Evolutionary conservation across 64 coral and sea anemone species (phyloP).

Genomic region (Cladopsammia gracilis): DNA sequence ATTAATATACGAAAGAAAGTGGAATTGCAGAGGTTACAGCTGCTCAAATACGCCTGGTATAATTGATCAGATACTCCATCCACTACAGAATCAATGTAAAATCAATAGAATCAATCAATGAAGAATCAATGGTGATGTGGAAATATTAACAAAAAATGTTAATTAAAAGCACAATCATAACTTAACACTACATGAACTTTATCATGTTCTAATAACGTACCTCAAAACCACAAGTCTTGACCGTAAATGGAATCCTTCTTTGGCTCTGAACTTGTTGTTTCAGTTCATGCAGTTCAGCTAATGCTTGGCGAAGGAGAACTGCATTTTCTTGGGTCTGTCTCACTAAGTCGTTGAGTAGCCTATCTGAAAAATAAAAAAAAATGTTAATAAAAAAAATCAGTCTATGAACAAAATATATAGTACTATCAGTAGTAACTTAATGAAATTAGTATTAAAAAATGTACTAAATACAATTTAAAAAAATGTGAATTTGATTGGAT

Average conservation of each 20-base stretch:
- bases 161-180: too few relatives aligned
- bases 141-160: too few relatives aligned
- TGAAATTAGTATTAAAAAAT: too few relatives aligned
- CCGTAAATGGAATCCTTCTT: conserved; percentile 83
- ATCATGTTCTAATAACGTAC: neutral
- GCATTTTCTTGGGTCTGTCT: conserved; percentile 80
- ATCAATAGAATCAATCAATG: too few relatives aligned
- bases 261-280: conserved; percentile 71
- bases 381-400: neutral
- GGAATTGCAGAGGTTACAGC: too few relatives aligned
- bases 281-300: conserved; percentile 72
- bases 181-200: neutral
- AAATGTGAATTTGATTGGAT: too few relatives aligned
- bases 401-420: neutral
- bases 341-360: conserved; percentile 62
- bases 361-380: conserved; percentile 39
- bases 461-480: too few relatives aligned
- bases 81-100: too few relatives aligned
- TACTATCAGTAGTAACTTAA: neutral
- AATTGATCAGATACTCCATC: too few relatives aligned
- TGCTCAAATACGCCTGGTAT: too few relatives aligned
- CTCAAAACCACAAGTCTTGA: conserved; percentile 92
- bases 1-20: too few relatives aligned
- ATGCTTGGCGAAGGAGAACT: conserved; percentile 69
- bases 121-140: too few relatives aligned